phyloP scores from a whole-genome alignment of 2,797 vertebrate genomes.

The Liasis olivaceus region DNA sequence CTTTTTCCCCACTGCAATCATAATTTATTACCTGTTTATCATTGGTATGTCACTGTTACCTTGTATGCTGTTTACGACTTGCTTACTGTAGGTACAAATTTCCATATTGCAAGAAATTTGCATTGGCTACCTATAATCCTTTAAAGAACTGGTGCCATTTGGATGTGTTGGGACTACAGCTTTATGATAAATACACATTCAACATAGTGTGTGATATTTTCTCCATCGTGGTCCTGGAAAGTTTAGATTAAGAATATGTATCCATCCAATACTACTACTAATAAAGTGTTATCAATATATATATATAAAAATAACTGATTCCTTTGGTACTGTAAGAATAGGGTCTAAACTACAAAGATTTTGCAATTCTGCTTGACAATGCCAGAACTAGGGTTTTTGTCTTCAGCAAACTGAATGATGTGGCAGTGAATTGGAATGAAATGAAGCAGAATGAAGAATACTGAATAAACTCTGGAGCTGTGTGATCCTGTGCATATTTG shows the following conservation, averaged over 20 bases:
- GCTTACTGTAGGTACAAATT: constrained; percentile 40
- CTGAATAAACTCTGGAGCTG: not conserved
- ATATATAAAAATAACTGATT: constrained; percentile 46
- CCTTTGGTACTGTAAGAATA: constrained; percentile 58
- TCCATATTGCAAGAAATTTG: constrained; percentile 38
- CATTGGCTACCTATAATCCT: not conserved
- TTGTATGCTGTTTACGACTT: not conserved
- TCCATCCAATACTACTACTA: constrained; percentile 60
- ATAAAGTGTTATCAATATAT: constrained; percentile 48
- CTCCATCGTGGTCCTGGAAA: constrained; percentile 45
- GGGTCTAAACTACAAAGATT: constrained; percentile 62
- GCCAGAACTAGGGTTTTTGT: constrained; percentile 58
- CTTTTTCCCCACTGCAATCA: constrained; percentile 29
- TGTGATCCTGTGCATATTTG: not conserved
- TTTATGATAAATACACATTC: not conserved
- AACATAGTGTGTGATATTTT: constrained; percentile 13
- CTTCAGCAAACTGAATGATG: constrained; percentile 63
- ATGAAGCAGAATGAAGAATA: not conserved
- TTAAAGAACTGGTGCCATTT: constrained; percentile 57
- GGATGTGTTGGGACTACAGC: constrained; percentile 13
- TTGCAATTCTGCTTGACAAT: constrained; percentile 62
- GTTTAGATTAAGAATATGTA: constrained; percentile 66
- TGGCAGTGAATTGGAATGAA: constrained; percentile 17
- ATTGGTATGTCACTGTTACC: constrained; percentile 21
- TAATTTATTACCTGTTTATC: constrained; percentile 60